Base-by-base conservation (phyloP, 2,888 invertebrate species). In the Lithophane leautieri region DNA sequence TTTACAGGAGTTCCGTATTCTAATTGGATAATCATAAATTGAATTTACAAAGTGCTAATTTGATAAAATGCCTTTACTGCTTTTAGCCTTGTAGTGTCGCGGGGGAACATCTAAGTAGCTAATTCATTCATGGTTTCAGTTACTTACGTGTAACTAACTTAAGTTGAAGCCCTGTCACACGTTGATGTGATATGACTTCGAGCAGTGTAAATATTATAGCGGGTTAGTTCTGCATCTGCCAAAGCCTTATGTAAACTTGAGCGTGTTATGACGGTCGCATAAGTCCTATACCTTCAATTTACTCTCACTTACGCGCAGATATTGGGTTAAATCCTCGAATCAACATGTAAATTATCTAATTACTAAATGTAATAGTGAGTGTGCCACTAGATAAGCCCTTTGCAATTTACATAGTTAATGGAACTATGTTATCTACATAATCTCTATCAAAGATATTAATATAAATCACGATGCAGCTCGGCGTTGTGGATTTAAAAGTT, bases 1-100 rank as follows among this genome's bases (percentile, higher is more conserved):
- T 87, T 89, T 73, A 71, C 74, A 73, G 50, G 73, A 85, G 79
- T 85, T 88, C 74, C 67, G 69, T 68, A 76, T 82, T 83, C 77
- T 82, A 83, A 84, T 79, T 80, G 61, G 62, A 70, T 28, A 70
- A 81, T 83, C 74, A 83, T 80, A 78, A 81, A 84, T 81, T 79
- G 72, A 81, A 80, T 82, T 78, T 62, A 61, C 69, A 65, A 73
- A 80, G 76, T 66, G 61, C 22, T 82, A 58, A 84, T 82, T 78
- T 76, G n/a, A 67, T 68, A 71, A 78, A 63, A 56, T 50, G 79
- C 78, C 72, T 73, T 75, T 71, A 77, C 52, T 42, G 78, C 78
- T 77, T 76, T 80, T 67, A 82, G 68, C 56, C 25, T 54, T 68
- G 61, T 62, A 74, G 71, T 72, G 66, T 73, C 22, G 28, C 40